A percentile compares a stretch with the other conserved stretches of the same genome.
Conservation (phyloP, 2,888 invertebrate genomes). For the Mesorhabditis spiculigera region DNA sequence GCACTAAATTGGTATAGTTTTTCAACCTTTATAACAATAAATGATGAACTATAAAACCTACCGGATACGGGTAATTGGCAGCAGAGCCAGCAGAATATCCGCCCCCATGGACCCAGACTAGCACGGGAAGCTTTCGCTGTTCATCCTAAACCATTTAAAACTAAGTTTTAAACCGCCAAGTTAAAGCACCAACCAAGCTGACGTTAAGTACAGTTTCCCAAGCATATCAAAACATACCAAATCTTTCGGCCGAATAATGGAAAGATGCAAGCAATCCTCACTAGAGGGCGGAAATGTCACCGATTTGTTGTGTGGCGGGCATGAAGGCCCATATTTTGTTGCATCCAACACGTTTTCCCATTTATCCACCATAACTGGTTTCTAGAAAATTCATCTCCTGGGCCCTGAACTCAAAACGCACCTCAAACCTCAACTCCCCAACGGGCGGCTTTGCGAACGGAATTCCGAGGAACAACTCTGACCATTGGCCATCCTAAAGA, state of each 20-base stretch:
- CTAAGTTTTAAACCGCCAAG: not conserved
- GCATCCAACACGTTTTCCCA: not conserved
- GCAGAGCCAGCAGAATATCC: not conserved
- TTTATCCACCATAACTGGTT: not conserved
- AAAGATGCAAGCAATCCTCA: not conserved
- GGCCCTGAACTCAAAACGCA: too few species aligned
- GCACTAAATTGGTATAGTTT: not conserved
- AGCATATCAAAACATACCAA: not conserved
- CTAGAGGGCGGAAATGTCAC: not conserved
- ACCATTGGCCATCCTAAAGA: too few species aligned
- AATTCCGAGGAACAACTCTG: too few species aligned
- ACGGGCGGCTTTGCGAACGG: too few species aligned
- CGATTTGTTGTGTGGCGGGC: constrained; percentile 5
- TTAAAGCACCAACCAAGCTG: not conserved
- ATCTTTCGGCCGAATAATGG: not conserved
- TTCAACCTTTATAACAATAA: not conserved
- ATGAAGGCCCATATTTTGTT: not conserved
- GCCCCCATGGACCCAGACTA: not conserved
- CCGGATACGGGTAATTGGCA: not conserved
- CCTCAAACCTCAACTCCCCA: too few species aligned
- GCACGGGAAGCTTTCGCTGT: not conserved
- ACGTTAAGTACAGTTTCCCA: not conserved
- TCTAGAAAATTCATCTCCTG: too few species aligned
- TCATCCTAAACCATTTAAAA: too few species aligned
- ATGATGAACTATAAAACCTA: not conserved